Evolutionary conservation across 2,113 vertebrate genomes (phyloP), one percentile per base, ranked within the genome.

Genomic region (Nanorana parkeri): DNA sequence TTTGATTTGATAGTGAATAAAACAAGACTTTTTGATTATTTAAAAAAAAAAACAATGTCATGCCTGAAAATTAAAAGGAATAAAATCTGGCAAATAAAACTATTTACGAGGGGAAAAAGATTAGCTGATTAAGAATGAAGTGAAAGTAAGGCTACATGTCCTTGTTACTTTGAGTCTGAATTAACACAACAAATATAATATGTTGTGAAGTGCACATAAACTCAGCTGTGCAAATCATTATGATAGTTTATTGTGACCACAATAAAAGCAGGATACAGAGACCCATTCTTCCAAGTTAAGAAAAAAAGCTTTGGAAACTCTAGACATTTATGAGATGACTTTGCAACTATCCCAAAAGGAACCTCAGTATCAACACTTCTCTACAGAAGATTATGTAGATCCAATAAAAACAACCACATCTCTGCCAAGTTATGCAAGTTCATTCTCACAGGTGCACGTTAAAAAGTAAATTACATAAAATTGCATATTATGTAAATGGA

Each of bases 361-460:
- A 36, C 54, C 55, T 36, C 26, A 60, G 55, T 60, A 75, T 61
- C 20, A 41, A 61, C 29, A 75, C 32, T 52, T 32, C 29, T 41
- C 55, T 17, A 17, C 54, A 56, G 71, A 74, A 10, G 28, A 58
- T 29, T 28, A 73, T 55, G 19, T 24, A 19, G 29, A 75, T 21
- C 20, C 55, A 75, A 75, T 74, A 61, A 41, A 61, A 75, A 75
- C n/a, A 61, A 8, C 15, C n/a, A 61, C 36, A 41, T 58, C 17
- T 23, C 36, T 21, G 55, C 29, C 28, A 61, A 61, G 26, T 28
- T 58, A 58, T 55, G 28, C 26, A 51, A 72, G 16, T 26, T n/a
- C 65, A 71, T n/a, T 64, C 68, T 65, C 60, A 41, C 68, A 73
- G 79, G 58, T 81, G 79, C 24, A 60, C 20, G 28, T 47, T 66